Evolutionary conservation across 2,797 vertebrate genomes (phyloP), one percentile per base, ranked within the genome.

Genomic region (Tolypeutes matacus): DNA sequence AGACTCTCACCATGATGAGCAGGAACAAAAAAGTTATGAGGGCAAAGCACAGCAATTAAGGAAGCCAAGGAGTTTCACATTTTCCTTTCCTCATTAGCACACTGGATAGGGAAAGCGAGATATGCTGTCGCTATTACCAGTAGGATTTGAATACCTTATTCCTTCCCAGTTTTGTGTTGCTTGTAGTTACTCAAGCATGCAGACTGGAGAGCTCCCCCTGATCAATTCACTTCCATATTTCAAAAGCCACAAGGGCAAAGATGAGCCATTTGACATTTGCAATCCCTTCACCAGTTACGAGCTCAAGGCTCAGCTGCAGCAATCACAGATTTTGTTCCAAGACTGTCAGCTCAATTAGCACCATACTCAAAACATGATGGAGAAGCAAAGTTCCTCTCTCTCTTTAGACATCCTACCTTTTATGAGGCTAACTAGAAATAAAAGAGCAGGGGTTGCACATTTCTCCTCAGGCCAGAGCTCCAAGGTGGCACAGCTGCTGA

Each of bases 11-110:
- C 42, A 0, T 80, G 95, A 94, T 92, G 83, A 96, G 67, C 86
- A 89, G 73, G 42, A 95, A 89, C 92, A 87, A 89, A 94, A 87
- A 93, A 89, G 88, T 81, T 87, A 87, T 9, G 80, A 94, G 93
- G 95, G 91, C 93, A 89, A 96, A 94, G 88, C 91, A 82, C 78
- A 53, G 91, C 86, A 91, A 96, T 96, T 93, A 94, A 80, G 77
- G 69, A 89, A 77, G 86, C 86, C 94, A 94, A 75, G 51, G n/a
- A 80, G 39, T 36, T 90, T 80, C 86, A 75, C 76, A 78, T 81
- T 93, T 77, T 76, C 18, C 29, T 92, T 53, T 83, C 78, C 95
- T 93, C 75, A 93, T 96, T 97, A 96, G 93, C 77, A 34, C 84
- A 39, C 89, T 83, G 60, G 85, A 53, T 53, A 91, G 84, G 81